Conservation (phyloP, 2,113 vertebrate genomes). For the Corapipo altera region DNA sequence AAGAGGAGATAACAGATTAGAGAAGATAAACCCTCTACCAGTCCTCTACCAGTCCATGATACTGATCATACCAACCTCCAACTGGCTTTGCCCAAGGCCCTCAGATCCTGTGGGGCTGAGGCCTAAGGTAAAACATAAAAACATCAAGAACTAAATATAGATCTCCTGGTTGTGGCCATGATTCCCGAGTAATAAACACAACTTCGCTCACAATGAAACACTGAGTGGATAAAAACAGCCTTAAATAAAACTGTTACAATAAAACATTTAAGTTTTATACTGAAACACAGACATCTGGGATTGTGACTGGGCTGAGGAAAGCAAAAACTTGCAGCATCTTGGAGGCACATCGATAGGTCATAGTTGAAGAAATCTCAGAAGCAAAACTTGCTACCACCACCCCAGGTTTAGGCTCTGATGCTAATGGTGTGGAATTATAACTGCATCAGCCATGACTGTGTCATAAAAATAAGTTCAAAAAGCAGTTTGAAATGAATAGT, state of each 20-base stretch:
- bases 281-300: background rate
- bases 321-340: background rate
- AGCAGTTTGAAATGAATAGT: background rate
- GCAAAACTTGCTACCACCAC: background rate
- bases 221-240: background rate
- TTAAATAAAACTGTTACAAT: background rate
- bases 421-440: background rate
- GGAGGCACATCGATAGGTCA: background rate
- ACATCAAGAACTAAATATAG: background rate
- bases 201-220: background rate
- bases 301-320: background rate
- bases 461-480: background rate
- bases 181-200: background rate
- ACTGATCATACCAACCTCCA: background rate
- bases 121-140: background rate
- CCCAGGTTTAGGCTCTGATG: background rate
- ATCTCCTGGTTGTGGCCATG: background rate
- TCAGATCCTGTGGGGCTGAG: background rate
- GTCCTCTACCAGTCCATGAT: background rate
- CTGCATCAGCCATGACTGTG: background rate
- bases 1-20: constrained; percentile 14
- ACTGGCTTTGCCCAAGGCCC: background rate
- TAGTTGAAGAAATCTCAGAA: background rate
- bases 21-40: background rate
- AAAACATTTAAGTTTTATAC: background rate